Evolutionary conservation across 2,113 vertebrate genomes (phyloP), one percentile per base, ranked within the genome.

Genomic region (Odocoileus hemionus): DNA sequence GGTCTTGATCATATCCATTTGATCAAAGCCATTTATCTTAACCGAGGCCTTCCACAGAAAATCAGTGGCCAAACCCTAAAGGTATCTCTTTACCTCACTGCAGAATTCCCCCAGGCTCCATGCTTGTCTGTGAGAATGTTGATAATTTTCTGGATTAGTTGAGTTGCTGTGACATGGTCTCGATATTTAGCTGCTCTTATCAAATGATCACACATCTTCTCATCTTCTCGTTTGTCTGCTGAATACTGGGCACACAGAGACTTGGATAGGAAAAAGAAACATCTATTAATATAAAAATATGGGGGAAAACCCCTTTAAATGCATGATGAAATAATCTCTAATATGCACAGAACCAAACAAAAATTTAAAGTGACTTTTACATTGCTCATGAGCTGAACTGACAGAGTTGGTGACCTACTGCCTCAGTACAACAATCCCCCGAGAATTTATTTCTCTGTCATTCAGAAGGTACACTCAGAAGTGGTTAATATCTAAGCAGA

Each of bases 161-260:
- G 99, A n/a, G 99, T 99, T 97, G 99, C 99, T 7, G 99, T 99
- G 98, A 99, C 99, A 90, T 99, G 99, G 98, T 99, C 99, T 80
- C 99, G 99, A 97, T 99, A 99, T 97, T 99, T 99, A 14, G 99
- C 99, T 10, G 99, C 99, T 23, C 99, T 99, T 98, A 99, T 99
- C 98, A 99, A 99, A 97, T 99, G 99, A 98, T 99, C 99, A 86
- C 99, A 99, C 99, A 99, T 99, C 98, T 99, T 99, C 98, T 99
- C 99, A 98, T 99, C 99, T 90, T 99, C 99, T 25, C 99, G 98
- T 97, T 99, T 99, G 96, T 99, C 99, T 55, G 99, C 99, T 11
- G 99, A 98, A 97, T 99, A 99, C 98, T 99, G 99, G 67, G 99
- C 99, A 97, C 99, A 99, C 70, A 99, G 98, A 4, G 99, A 99